These are phyloP conservation scores for Hoplodrina blanda DNA, from an alignment of 2,888 invertebrate genomes.

Conservation along the genomic window DNA sequence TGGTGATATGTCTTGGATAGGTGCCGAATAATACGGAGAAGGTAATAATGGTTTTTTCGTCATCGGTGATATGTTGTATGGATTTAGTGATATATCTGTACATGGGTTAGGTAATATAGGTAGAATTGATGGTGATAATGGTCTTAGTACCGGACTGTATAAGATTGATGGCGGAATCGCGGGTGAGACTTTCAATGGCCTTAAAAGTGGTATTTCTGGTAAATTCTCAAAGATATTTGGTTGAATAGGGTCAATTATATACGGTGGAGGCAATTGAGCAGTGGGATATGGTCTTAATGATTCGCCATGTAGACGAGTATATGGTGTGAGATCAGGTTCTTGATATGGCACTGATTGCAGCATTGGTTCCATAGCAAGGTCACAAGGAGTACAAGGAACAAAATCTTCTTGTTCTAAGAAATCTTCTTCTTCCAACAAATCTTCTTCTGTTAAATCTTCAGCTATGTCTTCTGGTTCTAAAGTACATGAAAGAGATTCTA, in stretches of 20 bases:
- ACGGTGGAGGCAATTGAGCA: background rate
- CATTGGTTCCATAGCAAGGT: constrained; percentile 6
- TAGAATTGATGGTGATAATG: background rate
- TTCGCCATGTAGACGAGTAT: background rate
- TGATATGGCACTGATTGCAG: background rate
- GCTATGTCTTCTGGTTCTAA: background rate
- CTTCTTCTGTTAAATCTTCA: background rate
- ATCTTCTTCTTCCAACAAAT: background rate
- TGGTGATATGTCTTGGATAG: background rate
- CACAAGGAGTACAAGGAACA: background rate
- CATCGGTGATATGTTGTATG: background rate
- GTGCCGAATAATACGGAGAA: background rate
- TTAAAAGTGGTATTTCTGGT: background rate
- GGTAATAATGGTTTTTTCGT: background rate
- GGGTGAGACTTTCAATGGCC: background rate
- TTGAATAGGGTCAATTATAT: background rate
- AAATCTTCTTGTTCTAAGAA: background rate
- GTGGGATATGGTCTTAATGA: background rate
- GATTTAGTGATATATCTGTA: background rate
- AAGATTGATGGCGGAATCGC: background rate
- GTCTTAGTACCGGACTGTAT: background rate
- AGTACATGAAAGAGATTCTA: constrained; percentile 19
- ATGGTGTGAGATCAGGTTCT: background rate
- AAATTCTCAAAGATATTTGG: background rate
- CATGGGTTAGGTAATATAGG: background rate